Base-by-base conservation (phyloP, 2,113 vertebrate species). In the Macrotis lagotis region DNA sequence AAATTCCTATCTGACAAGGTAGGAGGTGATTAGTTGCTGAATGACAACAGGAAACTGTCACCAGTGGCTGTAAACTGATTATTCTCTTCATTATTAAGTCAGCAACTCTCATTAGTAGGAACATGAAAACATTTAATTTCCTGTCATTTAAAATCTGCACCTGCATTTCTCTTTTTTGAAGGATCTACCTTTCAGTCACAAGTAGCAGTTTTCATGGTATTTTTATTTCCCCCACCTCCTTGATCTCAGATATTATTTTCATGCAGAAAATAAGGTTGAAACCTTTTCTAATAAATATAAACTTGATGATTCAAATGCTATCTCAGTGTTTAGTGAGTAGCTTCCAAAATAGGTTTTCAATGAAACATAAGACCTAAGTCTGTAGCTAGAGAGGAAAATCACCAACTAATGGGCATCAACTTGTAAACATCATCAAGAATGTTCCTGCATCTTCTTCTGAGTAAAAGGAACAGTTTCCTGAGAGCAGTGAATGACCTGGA, bases 91-190 rank as follows among this genome's bases (percentile, higher is more conserved):
- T 98, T 97, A 96, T 96, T 95, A 96, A 95, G 44, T 91, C 98
- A 97, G 93, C 97, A 98, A 97, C 10, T 92, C 55, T 96, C 95
- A 95, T 98, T 98, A 97, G 97, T 95, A 95, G 93, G 95, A 97
- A 24, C 92, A 96, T 91, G 97, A 97, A 96, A 95, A 91, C 96
- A 51, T 98, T 98, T 95, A 90, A 66, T 98, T 98, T 93, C 90
- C 93, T 98, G 94, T 97, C 96, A 96, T 95, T 97, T 97, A 96
- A 89, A 96, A 95, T 89, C 83, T 2, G 0, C 83, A 95, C 88
- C 90, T 95, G 16, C 88, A 90, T 97, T 96, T 97, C 59, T 95
- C 66, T 96, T 96, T 48, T 14, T 93, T 96, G 59, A 94, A 95
- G 94, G 25, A 90, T 90, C 50, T 95, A 95, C 91, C 91, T 91